phyloP scores from a whole-genome alignment of 2,113 vertebrate species.

The Phyllopteryx taeniolatus region DNA sequence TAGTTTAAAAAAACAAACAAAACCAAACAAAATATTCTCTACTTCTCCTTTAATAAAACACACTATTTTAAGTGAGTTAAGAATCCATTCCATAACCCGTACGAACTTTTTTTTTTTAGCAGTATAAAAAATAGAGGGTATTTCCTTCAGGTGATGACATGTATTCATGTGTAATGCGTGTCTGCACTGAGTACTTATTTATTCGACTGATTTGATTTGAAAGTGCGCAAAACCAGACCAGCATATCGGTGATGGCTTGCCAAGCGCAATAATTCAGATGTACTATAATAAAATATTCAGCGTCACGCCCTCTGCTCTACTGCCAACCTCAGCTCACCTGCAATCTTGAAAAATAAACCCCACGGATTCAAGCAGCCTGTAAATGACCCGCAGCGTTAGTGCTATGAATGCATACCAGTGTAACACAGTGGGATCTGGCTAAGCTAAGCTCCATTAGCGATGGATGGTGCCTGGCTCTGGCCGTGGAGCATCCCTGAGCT shows the following conservation, averaged over 20 bases:
- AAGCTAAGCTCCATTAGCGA: constrained; percentile 46
- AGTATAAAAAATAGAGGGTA: constrained; percentile 23
- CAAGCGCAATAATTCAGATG: constrained; percentile 30
- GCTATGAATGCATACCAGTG: constrained; percentile 40
- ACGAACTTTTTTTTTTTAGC: constrained; percentile 20
- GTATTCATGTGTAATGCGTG: constrained; percentile 15
- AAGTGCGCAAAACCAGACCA: constrained; percentile 24
- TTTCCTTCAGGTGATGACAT: constrained; percentile 38
- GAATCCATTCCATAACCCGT: constrained; percentile 32
- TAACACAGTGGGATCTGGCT: constrained; percentile 43
- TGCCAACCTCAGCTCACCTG: constrained; percentile 49
- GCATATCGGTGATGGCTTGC: constrained; percentile 18
- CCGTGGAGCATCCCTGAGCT: constrained; percentile 39
- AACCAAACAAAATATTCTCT: neutral
- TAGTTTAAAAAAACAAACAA: constrained; percentile 5
- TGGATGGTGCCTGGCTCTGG: constrained; percentile 57
- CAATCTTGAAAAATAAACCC: constrained; percentile 37
- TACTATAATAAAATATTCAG: constrained; percentile 35
- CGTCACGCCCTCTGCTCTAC: constrained; percentile 28
- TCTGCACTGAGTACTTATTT: constrained; percentile 15
- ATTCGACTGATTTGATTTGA: constrained; percentile 36
- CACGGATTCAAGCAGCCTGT: constrained; percentile 29
- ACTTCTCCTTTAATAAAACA: constrained; percentile 21
- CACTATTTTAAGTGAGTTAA: constrained; percentile 15
- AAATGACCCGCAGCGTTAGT: constrained; percentile 42